Base-by-base conservation (phyloP, 2,888 invertebrate species). In the Matsumyia berberina region DNA sequence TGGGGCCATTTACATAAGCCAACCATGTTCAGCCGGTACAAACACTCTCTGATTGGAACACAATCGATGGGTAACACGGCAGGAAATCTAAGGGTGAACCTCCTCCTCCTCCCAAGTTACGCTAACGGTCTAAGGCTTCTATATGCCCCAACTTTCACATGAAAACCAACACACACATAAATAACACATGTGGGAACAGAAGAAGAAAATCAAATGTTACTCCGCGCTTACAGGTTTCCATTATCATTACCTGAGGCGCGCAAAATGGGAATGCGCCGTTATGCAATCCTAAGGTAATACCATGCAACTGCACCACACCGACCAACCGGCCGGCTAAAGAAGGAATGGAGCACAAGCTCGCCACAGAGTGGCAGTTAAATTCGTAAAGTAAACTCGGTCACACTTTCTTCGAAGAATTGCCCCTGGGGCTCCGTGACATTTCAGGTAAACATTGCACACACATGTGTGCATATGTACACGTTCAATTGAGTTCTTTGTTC, bases 381-480 rank as follows among this genome's bases (percentile, higher is more conserved):
- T 85, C 53, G 74, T 85, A 80, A n/a, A 80, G 80, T 49, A 76
- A 80, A 85, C 85, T 85, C 80, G 85, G 85, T 85, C 85, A 83
- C 85, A 85, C 85, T 85, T 85, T 85, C 85, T 80, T 85, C 80
- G 85, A 11, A 55, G 85, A 80, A 80, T 80, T 57, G 83, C 37
- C 39, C 37, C 39, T 19, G 51, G 51, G 55, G 33, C 44, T 69
- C 73, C 79, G 60, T 76, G 85, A 70, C 85, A 80, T 70, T 82
- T 77, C 60, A 82, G 53, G 74, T 76, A 80, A 74, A 80, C 67
- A 78, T 60, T 73, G n/a, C n/a, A n/a, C n/a, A n/a, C n/a, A n/a
- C n/a, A n/a, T n/a, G n/a, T n/a, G 29, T 6, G 62, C 5, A 35
- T 29, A 66, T 66, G 31, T 39, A 51, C 17, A 17, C 35, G 9